Percentiles rank a stretch among this genome's conserved stretches.
These are phyloP conservation scores for Morpho deidamia DNA, from an alignment of 2,888 invertebrate genomes.

Conservation along the genomic window DNA sequence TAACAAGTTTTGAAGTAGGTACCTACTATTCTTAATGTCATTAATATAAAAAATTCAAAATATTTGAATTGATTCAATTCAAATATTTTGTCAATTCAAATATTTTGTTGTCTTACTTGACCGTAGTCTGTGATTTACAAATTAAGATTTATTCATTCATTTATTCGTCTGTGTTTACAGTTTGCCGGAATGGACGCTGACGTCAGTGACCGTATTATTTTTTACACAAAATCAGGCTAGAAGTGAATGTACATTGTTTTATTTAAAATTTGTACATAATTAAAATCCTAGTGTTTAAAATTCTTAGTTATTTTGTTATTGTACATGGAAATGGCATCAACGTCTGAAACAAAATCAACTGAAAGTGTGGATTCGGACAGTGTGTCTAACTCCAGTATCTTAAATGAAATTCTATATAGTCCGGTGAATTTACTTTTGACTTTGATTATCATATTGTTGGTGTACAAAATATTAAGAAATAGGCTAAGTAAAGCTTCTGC, in stretches of 20 bases:
- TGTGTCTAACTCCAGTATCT: conserved; percentile 45
- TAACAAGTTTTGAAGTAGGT: too few species aligned
- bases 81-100: too few species aligned
- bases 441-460: conserved; percentile 80
- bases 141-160: neutral
- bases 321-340: conserved; percentile 47
- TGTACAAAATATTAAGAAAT: conserved; percentile 82
- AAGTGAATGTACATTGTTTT: conserved; percentile 20
- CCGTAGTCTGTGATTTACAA: neutral
- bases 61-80: too few species aligned
- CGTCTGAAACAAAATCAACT: conserved; percentile 44
- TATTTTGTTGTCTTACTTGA: too few species aligned
- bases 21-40: too few species aligned
- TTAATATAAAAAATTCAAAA: too few species aligned
- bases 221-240: conserved; percentile 27
- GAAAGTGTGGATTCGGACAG: conserved; percentile 28
- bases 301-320: conserved; percentile 17
- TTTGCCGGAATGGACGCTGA: conserved; percentile 35
- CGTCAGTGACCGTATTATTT: conserved; percentile 52
- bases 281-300: conserved; percentile 29
- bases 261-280: conserved; percentile 39
- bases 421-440: conserved; percentile 83
- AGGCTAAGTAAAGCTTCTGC: conserved; percentile 48
- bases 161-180: neutral
- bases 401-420: conserved; percentile 77